A percentile compares a stretch with the other conserved stretches of the same genome.
Conservation (phyloP, 2,113 vertebrate species). For the Dipodomys stephensi region DNA sequence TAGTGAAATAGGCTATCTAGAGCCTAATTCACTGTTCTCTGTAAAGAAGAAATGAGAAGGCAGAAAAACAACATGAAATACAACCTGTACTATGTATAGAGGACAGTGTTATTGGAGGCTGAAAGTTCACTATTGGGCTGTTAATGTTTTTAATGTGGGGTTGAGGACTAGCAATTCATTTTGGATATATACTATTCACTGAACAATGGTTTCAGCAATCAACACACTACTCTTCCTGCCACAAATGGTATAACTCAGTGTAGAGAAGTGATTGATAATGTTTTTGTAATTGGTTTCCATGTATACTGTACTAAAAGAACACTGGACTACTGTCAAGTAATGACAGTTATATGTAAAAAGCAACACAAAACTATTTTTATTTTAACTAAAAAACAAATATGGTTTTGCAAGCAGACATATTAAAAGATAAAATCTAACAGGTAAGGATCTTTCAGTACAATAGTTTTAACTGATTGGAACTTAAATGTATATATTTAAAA, state of each 20-base stretch:
- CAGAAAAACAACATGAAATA: not conserved
- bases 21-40: not conserved
- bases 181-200: not conserved
- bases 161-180: slow-evolving; percentile 37
- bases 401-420: not conserved
- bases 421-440: slow-evolving; percentile 43
- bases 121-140: not conserved
- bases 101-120: not conserved
- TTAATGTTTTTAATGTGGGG: slow-evolving; percentile 27
- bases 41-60: slow-evolving; percentile 16
- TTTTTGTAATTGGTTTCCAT: not conserved
- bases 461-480: not conserved
- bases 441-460: not conserved
- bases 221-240: not conserved
- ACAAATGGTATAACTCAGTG: not conserved
- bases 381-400: slow-evolving; percentile 24
- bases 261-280: not conserved
- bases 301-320: not conserved
- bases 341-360: slow-evolving; percentile 20
- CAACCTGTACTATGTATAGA: not conserved
- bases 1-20: slow-evolving; percentile 25
- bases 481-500: not conserved
- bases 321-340: slow-evolving; percentile 21
- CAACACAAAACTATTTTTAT: slow-evolving; percentile 43
- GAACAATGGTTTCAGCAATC: slow-evolving; percentile 23